These are phyloP conservation scores for Corvus hawaiiensis DNA, from an alignment of 2,113 vertebrate species.

Conservation along the genomic window DNA sequence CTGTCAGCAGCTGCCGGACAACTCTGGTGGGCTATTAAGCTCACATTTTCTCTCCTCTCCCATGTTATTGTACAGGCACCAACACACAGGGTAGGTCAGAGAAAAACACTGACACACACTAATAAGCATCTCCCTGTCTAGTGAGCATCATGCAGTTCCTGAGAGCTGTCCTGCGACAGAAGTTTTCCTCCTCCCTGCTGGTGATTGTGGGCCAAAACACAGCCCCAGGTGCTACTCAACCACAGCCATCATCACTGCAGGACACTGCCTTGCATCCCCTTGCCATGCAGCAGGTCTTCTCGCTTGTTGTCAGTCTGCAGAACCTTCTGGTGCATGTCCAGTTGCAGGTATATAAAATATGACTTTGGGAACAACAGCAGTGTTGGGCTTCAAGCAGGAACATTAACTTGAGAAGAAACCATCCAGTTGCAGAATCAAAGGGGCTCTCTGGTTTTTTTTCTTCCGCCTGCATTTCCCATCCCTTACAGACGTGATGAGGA, in stretches of 20 bases:
- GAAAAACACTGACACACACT: not conserved
- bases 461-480: not conserved
- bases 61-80: not conserved
- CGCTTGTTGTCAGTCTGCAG: constrained; percentile 79
- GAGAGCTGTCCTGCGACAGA: constrained; percentile 77
- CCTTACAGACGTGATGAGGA: not conserved
- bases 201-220: constrained; percentile 39
- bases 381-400: not conserved
- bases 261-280: constrained; percentile 80
- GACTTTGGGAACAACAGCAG: not conserved
- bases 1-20: not conserved
- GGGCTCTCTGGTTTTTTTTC: not conserved
- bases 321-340: constrained; percentile 85
- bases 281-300: constrained; percentile 66
- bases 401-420: not conserved
- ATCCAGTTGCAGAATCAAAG: not conserved
- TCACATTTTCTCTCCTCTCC: not conserved
- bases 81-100: not conserved
- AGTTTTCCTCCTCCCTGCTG: constrained; percentile 80
- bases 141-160: constrained; percentile 83
- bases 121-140: constrained; percentile 54
- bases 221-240: not conserved
- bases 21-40: not conserved
- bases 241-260: constrained; percentile 30
- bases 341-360: constrained; percentile 5